phyloP scores from a whole-genome alignment of 1,140 invertebrate genomes.

The Trinorchestia longiramus region DNA sequence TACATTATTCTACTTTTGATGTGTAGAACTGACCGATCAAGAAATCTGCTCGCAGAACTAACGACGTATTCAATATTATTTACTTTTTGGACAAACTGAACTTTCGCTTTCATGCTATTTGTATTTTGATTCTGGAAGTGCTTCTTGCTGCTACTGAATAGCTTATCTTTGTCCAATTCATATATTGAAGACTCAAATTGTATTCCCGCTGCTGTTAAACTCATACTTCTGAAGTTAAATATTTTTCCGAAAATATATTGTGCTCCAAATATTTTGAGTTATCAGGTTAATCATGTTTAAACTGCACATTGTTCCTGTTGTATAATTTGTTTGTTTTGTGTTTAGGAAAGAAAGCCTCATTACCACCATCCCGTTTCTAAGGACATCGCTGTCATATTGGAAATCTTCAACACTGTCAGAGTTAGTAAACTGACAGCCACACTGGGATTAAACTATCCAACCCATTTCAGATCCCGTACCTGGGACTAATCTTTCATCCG shows the following conservation, averaged over 20 bases:
- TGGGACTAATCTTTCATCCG: too few relatives aligned
- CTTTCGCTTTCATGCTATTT: neutral
- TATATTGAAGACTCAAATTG: neutral
- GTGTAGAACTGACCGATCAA: neutral
- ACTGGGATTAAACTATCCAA: neutral
- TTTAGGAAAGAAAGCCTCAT: neutral
- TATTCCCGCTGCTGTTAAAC: neutral
- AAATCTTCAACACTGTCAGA: neutral
- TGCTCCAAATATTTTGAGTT: too few relatives aligned
- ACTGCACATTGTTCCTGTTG: neutral
- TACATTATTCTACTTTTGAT: neutral
- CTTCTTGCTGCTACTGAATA: neutral
- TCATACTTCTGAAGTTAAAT: neutral
- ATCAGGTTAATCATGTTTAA: neutral
- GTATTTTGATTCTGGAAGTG: neutral
- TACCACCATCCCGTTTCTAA: too few relatives aligned
- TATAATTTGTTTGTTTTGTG: neutral
- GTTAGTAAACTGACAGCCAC: neutral
- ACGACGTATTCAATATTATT: neutral
- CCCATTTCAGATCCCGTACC: too few relatives aligned
- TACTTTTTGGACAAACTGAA: neutral
- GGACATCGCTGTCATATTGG: neutral
- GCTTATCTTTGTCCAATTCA: neutral
- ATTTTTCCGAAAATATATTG: neutral
- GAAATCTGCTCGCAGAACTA: neutral